Conservation (phyloP, 2,888 invertebrate genomes). For the Spodoptera picta region DNA sequence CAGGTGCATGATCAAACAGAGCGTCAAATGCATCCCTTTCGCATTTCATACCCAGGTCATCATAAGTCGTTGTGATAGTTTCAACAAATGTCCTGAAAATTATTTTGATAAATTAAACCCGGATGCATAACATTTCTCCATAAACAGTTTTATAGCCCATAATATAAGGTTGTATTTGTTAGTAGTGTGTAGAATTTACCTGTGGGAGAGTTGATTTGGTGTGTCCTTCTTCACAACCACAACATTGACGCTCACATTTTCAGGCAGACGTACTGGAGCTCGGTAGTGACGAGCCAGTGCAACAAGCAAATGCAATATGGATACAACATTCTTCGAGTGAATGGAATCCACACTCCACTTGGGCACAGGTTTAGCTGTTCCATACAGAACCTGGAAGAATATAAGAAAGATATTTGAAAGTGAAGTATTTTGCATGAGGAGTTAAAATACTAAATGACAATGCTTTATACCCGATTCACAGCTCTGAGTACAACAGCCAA, state of each 20-base stretch:
- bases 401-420: background rate
- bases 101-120: background rate
- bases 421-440: no score
- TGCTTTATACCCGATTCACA: constrained; percentile 92
- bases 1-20: constrained; percentile 98
- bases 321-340: constrained; percentile 98
- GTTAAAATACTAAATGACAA: no score
- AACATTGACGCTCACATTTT: constrained; percentile 97
- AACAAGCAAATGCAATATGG: constrained; percentile 98
- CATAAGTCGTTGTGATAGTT: constrained; percentile 97
- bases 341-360: constrained; percentile 99
- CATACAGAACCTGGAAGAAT: constrained; percentile 89
- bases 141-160: no score
- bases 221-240: constrained; percentile 96
- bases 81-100: constrained; percentile 92
- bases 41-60: constrained; percentile 97
- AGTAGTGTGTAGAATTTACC: constrained; percentile 67
- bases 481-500: constrained; percentile 95
- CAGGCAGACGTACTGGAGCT: constrained; percentile 98
- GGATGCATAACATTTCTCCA: no score
- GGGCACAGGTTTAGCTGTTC: constrained; percentile 92
- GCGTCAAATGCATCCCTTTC: constrained; percentile 99
- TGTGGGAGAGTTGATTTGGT: constrained; percentile 90
- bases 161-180: no score
- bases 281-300: constrained; percentile 97